phyloP scores from a whole-genome alignment of 53 echinoderm and acorn worm genomes.

The Pentamera pediparva region DNA sequence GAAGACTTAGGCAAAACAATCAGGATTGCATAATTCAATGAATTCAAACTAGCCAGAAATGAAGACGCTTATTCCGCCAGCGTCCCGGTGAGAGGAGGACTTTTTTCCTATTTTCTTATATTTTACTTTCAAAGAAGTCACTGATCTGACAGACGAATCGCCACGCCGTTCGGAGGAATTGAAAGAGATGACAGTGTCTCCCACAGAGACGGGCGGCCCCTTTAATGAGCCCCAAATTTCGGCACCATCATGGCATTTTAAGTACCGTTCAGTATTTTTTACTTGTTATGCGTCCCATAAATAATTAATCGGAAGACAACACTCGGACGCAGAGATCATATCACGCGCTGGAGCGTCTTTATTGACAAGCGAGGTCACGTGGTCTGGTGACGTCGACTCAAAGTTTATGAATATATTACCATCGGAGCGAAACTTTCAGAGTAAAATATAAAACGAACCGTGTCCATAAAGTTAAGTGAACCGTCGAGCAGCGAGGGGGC shows the following conservation, averaged over 20 bases:
- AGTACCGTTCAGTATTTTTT: slow-evolving; percentile 21
- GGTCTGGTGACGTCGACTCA: slow-evolving; percentile 8
- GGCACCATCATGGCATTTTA: slow-evolving; percentile 16
- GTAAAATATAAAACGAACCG: too few species aligned
- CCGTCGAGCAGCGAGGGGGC: too few species aligned
- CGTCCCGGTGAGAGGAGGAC: too few species aligned
- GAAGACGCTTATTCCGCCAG: too few species aligned
- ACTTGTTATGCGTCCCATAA: not conserved
- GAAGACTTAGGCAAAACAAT: too few species aligned
- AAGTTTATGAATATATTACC: too few species aligned
- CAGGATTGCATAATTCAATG: too few species aligned
- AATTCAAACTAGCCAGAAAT: too few species aligned
- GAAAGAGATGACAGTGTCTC: slow-evolving; percentile 8
- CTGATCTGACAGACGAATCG: not conserved
- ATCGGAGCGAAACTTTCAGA: too few species aligned
- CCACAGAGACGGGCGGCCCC: slow-evolving; percentile 11
- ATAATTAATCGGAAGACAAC: slow-evolving; percentile 21
- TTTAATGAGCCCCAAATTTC: slow-evolving; percentile 12
- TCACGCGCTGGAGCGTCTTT: not conserved
- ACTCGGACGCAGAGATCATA: slow-evolving; percentile 17
- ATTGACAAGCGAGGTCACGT: slow-evolving; percentile 17
- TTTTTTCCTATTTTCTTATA: too few species aligned
- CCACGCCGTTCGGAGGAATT: not conserved
- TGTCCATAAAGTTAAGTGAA: too few species aligned
- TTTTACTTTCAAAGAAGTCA: too few species aligned